A percentile compares a stretch with the other conserved stretches of the same genome.
phyloP scores from a whole-genome alignment of 2,888 invertebrate genomes.

The Nomada ferruginata region DNA sequence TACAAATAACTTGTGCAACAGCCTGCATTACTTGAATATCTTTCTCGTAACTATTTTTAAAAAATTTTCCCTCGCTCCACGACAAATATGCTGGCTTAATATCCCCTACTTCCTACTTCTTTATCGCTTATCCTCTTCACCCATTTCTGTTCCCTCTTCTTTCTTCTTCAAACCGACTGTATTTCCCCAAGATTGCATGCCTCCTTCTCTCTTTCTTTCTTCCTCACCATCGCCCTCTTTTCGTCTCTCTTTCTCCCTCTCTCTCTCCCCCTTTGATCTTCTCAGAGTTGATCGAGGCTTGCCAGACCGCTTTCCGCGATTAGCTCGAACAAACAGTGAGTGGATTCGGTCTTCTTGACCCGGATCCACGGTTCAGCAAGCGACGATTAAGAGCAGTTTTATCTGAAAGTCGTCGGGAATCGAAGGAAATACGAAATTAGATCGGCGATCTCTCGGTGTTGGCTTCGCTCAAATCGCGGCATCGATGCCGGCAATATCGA shows the following conservation, averaged over 20 bases:
- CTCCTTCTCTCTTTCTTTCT: not conserved
- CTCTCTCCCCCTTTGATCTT: slow-evolving; percentile 6
- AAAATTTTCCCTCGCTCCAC: not conserved
- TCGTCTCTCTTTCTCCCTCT: not conserved
- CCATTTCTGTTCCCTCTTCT: not conserved
- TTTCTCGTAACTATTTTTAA: too few relatives aligned
- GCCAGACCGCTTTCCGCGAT: slow-evolving; percentile 43
- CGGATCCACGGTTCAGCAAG: slow-evolving; percentile 50
- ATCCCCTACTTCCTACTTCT: not conserved
- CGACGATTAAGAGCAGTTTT: slow-evolving; percentile 43
- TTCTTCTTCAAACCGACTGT: not conserved
- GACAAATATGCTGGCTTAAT: not conserved
- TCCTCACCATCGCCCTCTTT: not conserved
- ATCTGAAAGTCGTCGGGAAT: slow-evolving; percentile 37
- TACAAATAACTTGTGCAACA: too few relatives aligned
- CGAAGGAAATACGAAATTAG: slow-evolving; percentile 37
- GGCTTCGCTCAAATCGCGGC: slow-evolving; percentile 16
- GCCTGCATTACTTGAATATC: too few relatives aligned
- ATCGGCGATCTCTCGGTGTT: slow-evolving; percentile 20
- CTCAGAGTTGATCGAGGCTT: slow-evolving; percentile 49
- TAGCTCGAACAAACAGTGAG: slow-evolving; percentile 56
- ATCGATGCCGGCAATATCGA: slow-evolving; percentile 26
- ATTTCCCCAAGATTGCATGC: not conserved
- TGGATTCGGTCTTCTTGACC: slow-evolving; percentile 58
- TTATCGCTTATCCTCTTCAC: not conserved